Conservation (phyloP, 2,113 vertebrate species). For the Trichomycterus rosablanca region DNA sequence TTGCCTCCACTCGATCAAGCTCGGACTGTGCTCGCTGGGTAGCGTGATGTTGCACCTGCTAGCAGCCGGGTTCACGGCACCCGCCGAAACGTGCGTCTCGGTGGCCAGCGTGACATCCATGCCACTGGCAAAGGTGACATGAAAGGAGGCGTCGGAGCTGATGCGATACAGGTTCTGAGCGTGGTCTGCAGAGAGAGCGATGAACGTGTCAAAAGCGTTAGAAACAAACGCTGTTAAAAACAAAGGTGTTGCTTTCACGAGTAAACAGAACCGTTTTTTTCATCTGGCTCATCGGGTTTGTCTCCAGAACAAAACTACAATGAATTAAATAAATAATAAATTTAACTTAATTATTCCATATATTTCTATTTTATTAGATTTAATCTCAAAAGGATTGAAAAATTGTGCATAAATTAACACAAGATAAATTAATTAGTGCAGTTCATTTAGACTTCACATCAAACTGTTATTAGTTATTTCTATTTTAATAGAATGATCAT, state of each 20-base stretch:
- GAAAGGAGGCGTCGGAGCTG: conserved; percentile 84
- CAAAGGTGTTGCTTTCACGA: neutral
- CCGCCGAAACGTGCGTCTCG: conserved; percentile 81
- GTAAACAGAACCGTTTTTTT: too few relatives aligned
- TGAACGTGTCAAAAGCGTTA: conserved; percentile 12
- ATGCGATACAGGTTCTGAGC: conserved; percentile 89
- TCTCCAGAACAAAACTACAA: too few relatives aligned
- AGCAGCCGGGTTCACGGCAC: conserved; percentile 79
- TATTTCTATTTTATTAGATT: too few relatives aligned
- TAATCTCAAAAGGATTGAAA: too few relatives aligned
- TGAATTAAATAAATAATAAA: too few relatives aligned
- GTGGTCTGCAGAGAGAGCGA: conserved; percentile 69
- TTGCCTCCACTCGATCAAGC: conserved; percentile 92
- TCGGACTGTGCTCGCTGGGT: conserved; percentile 85
- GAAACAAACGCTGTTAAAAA: neutral
- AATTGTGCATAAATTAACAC: too few relatives aligned
- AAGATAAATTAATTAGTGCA: too few relatives aligned
- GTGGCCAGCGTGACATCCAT: conserved; percentile 90
- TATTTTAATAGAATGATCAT: too few relatives aligned
- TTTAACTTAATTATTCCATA: too few relatives aligned
- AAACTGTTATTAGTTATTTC: too few relatives aligned
- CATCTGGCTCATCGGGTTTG: too few relatives aligned
- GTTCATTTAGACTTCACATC: too few relatives aligned
- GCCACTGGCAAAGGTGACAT: conserved; percentile 85
- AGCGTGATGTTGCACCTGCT: conserved; percentile 93